These are phyloP conservation scores for Saxicola maurus DNA, from an alignment of 2,797 vertebrate genomes.

Conservation along the genomic window DNA sequence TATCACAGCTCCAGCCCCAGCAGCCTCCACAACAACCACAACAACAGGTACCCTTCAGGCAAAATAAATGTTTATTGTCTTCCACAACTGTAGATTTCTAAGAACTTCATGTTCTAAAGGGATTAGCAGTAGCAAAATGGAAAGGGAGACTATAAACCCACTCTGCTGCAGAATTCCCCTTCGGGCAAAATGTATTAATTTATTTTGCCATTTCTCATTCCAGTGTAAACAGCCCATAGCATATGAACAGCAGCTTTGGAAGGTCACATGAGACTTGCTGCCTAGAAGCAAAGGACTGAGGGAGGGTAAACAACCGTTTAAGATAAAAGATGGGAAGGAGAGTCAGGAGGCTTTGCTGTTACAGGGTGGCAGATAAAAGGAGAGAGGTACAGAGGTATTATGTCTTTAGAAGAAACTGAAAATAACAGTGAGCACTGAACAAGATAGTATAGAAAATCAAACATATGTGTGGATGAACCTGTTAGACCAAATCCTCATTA, in stretches of 20 bases:
- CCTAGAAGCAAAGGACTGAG: neutral
- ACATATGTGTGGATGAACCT: neutral
- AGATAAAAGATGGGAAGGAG: neutral
- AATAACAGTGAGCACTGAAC: neutral
- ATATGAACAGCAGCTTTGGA: neutral
- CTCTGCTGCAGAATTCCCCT: neutral
- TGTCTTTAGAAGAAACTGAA: neutral
- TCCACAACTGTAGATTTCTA: neutral
- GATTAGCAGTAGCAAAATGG: neutral
- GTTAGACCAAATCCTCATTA: neutral
- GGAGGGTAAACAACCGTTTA: neutral
- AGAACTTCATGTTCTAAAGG: neutral
- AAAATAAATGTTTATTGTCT: constrained; percentile 19
- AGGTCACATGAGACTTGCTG: neutral
- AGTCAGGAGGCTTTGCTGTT: neutral
- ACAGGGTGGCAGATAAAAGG: neutral
- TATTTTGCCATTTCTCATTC: constrained; percentile 21
- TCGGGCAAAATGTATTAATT: neutral
- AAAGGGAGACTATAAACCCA: neutral
- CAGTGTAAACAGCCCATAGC: neutral
- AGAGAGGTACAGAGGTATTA: neutral
- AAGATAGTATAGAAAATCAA: neutral
- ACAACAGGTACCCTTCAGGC: constrained; percentile 64
- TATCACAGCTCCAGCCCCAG: constrained; percentile 86
- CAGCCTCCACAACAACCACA: constrained; percentile 68